Evolutionary conservation across 2,113 vertebrate genomes (phyloP).

Genomic region (Patagioenas fasciata): DNA sequence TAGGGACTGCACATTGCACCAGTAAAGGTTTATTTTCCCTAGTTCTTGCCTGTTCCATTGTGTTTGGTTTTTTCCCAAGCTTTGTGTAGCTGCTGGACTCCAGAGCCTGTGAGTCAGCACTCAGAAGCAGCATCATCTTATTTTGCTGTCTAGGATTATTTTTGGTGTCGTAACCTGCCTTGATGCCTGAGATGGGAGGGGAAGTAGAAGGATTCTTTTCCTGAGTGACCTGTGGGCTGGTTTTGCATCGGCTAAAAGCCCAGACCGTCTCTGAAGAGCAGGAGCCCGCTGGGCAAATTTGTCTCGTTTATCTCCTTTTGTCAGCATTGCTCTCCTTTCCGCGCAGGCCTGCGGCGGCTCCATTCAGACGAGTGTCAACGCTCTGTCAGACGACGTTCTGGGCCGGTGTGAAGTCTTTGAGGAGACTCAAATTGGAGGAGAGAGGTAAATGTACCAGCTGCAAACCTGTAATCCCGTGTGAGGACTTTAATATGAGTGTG

Average conservation of each 20-base stretch:
- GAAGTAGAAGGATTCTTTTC: not conserved
- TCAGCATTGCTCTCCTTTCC: not conserved
- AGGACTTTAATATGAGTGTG: fast-evolving
- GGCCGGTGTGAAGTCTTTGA: slow-evolving; percentile 93
- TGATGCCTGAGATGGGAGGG: not conserved
- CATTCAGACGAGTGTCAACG: slow-evolving; percentile 92
- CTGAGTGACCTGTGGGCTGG: not conserved
- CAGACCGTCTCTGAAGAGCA: not conserved
- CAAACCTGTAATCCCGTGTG: not conserved
- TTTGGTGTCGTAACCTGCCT: not conserved
- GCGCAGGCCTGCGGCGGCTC: slow-evolving; percentile 93
- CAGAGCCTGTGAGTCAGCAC: not conserved
- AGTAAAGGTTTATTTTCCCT: not conserved
- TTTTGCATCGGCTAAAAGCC: not conserved
- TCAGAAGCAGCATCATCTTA: not conserved
- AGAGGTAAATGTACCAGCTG: slow-evolving; percentile 77
- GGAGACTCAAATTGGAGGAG: slow-evolving; percentile 94
- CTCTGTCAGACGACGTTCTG: slow-evolving; percentile 84
- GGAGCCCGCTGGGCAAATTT: not conserved
- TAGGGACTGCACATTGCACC: fast-evolving
- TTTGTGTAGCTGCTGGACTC: not conserved
- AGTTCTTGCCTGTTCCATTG: not conserved
- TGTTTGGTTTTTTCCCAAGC: not conserved
- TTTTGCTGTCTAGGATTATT: not conserved
- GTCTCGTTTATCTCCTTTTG: not conserved